Percentiles rank a stretch among this genome's conserved stretches.
Evolutionary conservation across 2,797 vertebrate genomes (phyloP).

Genomic region (Astyanax mexicanus): DNA sequence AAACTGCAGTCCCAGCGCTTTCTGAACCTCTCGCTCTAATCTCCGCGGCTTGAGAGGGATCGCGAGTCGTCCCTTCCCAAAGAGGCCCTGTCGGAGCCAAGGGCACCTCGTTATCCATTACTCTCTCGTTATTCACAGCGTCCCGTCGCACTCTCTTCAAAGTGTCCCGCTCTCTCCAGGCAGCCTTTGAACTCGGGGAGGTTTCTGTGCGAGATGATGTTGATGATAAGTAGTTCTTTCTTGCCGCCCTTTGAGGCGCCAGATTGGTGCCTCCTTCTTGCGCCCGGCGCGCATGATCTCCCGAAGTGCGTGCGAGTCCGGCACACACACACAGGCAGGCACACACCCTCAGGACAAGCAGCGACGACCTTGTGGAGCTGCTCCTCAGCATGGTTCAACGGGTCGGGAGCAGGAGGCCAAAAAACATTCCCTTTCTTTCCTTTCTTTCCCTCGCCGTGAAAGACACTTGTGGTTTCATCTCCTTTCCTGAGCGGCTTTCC

Average conservation of each 20-base stretch:
- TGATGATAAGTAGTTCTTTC: not conserved
- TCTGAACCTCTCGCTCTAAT: constrained; percentile 13
- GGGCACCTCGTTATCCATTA: not conserved
- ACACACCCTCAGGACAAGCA: constrained; percentile 49
- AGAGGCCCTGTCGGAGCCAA: not conserved
- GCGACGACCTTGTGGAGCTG: not conserved
- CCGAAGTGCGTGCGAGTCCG: not conserved
- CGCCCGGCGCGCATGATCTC: not conserved
- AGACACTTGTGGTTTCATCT: constrained; percentile 40
- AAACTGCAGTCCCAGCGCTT: constrained; percentile 26
- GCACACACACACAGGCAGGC: constrained; percentile 28
- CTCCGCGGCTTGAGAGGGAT: not conserved
- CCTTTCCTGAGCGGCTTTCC: constrained; percentile 37
- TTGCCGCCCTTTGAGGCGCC: not conserved
- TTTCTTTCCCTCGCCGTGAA: not conserved
- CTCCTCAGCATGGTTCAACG: constrained; percentile 45
- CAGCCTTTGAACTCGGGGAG: constrained; percentile 8
- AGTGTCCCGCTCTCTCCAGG: not conserved
- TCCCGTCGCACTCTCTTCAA: not conserved
- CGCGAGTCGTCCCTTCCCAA: not conserved
- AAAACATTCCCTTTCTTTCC: constrained; percentile 34
- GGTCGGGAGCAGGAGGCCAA: constrained; percentile 23
- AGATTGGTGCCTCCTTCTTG: not conserved
- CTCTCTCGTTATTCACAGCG: not conserved
- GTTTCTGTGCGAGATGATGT: not conserved